phyloP scores from a whole-genome alignment of 92 coral and sea anemone species.

The Umimayanthus kanabou region DNA sequence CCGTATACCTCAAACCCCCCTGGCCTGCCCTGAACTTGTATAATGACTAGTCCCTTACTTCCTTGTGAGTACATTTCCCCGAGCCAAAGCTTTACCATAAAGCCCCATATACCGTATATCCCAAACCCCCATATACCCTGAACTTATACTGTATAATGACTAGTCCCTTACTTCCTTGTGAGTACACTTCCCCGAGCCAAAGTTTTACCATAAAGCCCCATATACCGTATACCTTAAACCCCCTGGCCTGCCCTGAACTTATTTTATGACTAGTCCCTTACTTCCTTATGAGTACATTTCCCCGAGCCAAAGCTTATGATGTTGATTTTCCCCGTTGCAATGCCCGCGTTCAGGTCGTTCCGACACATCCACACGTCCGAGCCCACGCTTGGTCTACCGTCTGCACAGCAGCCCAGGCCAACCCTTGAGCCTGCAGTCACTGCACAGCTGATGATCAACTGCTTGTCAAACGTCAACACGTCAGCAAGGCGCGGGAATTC shows the following conservation, averaged over 20 bases:
- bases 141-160: neutral
- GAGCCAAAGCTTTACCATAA: conserved; percentile 57
- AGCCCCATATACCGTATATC: no score
- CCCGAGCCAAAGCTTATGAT: conserved; percentile 83
- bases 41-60: conserved; percentile 48
- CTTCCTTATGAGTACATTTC: conserved; percentile 84
- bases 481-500: conserved; percentile 96
- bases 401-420: conserved; percentile 87
- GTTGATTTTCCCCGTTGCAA: conserved; percentile 80
- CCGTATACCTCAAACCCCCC: neutral
- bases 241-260: neutral
- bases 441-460: conserved; percentile 84
- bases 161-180: conserved; percentile 76
- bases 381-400: conserved; percentile 91
- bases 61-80: conserved; percentile 82
- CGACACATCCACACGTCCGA: conserved; percentile 97
- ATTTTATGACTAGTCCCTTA: conserved; percentile 18
- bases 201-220: conserved; percentile 22
- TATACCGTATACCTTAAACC: no score
- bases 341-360: conserved; percentile 80
- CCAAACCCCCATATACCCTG: neutral
- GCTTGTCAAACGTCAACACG: conserved; percentile 92
- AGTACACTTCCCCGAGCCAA: conserved; percentile 75
- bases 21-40: neutral
- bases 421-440: conserved; percentile 95